Evolutionary conservation across 2,888 invertebrate species (phyloP), one percentile per base, ranked within the genome.

Genomic region (Sclerodermus sp.): DNA sequence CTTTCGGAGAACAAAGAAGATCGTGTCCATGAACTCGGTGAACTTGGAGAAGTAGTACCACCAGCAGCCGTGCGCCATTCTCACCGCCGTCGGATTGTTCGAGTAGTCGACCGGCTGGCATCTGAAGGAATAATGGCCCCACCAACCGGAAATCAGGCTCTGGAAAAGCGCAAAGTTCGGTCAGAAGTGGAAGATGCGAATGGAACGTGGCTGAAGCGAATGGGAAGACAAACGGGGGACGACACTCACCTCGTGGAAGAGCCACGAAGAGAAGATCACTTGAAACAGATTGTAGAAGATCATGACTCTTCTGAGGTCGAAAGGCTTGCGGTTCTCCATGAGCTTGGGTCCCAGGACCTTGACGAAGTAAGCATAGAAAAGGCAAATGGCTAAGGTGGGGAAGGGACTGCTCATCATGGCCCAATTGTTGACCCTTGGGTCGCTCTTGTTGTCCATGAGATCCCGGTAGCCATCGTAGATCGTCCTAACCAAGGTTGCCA

Each of bases 41-140:
- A 96, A 94, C 79, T 96, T 96, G 23, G 95, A 93, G 71, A 96
- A 85, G 78, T 90, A 95, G 73, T 95, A 96, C 92, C 91, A 92
- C 93, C 94, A 96, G 73, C 93, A 93, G 30, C 89, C 91, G 31
- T 78, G 74, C 2, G 89, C 91, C 82, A 93, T 91, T 79, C 89
- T 82, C 67, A 91, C 51, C 14, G 91, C 90, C 47, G 79, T 69
- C 1, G 89, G 88, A 51, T 79, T 78, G 45, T 79, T 77, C 4
- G 90, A 86, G 76, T 90, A 91, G 76, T 93, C 91, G 15, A 92
- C 89, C 8, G 91, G 90, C 73, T 92, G 87, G 75, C 92, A 93
- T 64, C 84, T 83, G 49, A 85, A 82, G 67, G 85, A 90, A 76
- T 92, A 92, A 13, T 85, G 84, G 45, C 81, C 82, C 47, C 87